phyloP scores from a whole-genome alignment of 2,797 vertebrate species.

The Lepilemur septentrionalis region DNA sequence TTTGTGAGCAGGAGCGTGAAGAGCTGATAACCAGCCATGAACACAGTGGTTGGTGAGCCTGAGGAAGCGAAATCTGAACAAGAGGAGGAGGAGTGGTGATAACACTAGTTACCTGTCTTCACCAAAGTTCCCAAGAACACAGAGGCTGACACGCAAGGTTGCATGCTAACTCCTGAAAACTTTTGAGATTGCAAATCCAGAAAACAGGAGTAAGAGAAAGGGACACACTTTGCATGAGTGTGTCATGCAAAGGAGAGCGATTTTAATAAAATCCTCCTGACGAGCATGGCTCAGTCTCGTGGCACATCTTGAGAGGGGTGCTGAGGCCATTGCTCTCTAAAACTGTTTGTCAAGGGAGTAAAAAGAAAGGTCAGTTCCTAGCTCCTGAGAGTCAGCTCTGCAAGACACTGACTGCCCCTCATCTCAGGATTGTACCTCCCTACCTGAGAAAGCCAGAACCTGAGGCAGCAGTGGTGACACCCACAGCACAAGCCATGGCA shows the following conservation, averaged over 20 bases:
- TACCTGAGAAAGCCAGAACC: not conserved
- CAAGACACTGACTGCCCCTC: not conserved
- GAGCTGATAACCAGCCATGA: no score
- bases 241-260: not conserved
- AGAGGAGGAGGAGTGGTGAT: not conserved
- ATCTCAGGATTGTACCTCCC: not conserved
- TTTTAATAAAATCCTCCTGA: not conserved
- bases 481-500: accelerated
- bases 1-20: not conserved
- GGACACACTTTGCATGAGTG: not conserved
- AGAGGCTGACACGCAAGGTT: not conserved
- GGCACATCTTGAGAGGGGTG: not conserved
- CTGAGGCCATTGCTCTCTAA: not conserved
- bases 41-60: not conserved
- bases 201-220: not conserved
- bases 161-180: not conserved
- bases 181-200: not conserved
- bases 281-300: not conserved
- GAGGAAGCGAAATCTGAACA: not conserved
- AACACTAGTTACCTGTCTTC: not conserved
- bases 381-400: not conserved
- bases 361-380: not conserved
- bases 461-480: no score
- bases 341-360: not conserved
- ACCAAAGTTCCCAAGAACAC: not conserved